These are phyloP conservation scores for Callorhinus ursinus DNA, from an alignment of 2,113 vertebrate species.

Conservation along the genomic window DNA sequence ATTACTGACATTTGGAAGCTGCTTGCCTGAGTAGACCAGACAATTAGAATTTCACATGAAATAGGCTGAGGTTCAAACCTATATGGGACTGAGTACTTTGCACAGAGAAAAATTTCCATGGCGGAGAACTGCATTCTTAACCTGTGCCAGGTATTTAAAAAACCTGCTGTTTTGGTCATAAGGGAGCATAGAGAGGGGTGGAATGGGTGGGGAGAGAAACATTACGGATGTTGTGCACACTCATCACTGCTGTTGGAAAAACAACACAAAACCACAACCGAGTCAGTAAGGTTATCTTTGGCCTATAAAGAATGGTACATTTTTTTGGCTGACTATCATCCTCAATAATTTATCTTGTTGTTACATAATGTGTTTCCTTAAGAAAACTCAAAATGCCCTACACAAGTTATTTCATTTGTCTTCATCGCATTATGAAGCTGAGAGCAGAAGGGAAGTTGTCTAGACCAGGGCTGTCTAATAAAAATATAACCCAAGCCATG, in stretches of 20 bases:
- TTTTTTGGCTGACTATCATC: conserved; percentile 41
- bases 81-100: neutral
- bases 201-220: neutral
- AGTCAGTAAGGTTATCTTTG: conserved; percentile 57
- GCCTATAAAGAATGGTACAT: conserved; percentile 25
- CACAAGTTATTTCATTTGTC: conserved; percentile 28
- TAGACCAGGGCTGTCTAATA: neutral
- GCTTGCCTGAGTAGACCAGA: conserved; percentile 47
- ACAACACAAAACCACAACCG: conserved; percentile 40
- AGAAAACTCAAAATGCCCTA: conserved; percentile 9
- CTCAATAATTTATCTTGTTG: conserved; percentile 57
- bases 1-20: conserved; percentile 58
- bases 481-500: neutral
- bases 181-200: neutral
- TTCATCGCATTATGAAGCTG: conserved; percentile 17
- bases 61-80: conserved; percentile 36
- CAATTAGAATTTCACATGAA: conserved; percentile 59
- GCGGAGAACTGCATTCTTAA: conserved; percentile 61
- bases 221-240: neutral
- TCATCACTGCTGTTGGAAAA: conserved; percentile 39
- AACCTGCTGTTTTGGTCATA: conserved; percentile 1
- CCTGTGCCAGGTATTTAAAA: conserved; percentile 63
- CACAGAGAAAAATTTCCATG: conserved; percentile 9
- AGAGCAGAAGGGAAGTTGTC: conserved; percentile 21
- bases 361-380: conserved; percentile 34